Evolutionary conservation across 2,888 invertebrate genomes (phyloP).

Genomic region (Rhopalosiphum nymphaeae): DNA sequence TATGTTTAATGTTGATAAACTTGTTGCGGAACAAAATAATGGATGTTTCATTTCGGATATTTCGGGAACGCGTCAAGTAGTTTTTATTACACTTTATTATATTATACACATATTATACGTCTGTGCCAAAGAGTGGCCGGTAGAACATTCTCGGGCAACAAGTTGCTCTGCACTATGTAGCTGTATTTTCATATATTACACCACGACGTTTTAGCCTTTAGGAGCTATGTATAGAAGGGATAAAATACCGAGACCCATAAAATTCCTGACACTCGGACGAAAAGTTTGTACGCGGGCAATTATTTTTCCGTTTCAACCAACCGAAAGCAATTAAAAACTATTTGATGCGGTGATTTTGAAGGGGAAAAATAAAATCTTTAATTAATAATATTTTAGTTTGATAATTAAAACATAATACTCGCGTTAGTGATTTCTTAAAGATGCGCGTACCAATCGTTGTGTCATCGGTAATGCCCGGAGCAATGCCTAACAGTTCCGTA

Average conservation of each 20-base stretch:
- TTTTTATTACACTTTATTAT: neutral
- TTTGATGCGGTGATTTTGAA: neutral
- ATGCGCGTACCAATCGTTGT: neutral
- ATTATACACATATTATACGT: constrained; percentile 3
- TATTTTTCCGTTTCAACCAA: neutral
- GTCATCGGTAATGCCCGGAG: neutral
- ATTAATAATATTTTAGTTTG: neutral
- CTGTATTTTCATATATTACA: neutral
- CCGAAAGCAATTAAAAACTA: neutral
- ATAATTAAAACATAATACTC: neutral
- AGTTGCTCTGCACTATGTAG: neutral
- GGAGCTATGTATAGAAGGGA: neutral
- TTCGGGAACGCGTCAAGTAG: constrained; percentile 37
- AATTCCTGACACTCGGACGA: neutral
- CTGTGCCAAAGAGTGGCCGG: neutral
- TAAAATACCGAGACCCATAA: constrained; percentile 2
- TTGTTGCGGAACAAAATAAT: constrained; percentile 41
- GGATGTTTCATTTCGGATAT: constrained; percentile 41
- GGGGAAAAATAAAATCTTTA: neutral
- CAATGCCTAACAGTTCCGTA: neutral
- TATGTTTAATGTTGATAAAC: constrained; percentile 40
- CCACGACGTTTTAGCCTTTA: neutral
- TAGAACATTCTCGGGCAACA: neutral
- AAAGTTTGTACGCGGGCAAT: neutral
- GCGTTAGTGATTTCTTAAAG: neutral